Conservation (phyloP, 2,797 vertebrate genomes). For the Pogonophryne albipinna region DNA sequence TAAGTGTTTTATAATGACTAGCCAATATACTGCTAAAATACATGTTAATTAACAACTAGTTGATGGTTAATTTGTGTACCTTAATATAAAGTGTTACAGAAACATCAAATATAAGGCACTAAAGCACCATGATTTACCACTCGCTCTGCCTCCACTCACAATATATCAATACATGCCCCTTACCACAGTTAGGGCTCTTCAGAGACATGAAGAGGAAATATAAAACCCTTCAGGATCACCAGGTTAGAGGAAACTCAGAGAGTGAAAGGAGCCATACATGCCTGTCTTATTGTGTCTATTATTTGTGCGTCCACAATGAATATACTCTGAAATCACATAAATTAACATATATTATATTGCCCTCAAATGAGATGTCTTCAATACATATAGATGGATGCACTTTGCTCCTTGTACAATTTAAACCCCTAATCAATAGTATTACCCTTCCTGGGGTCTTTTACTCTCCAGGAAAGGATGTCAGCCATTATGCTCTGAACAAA, state of each 20-base stretch:
- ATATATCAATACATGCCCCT: constrained; percentile 51
- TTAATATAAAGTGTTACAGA: background rate
- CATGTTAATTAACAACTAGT: too few species aligned
- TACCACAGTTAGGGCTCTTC: constrained; percentile 28
- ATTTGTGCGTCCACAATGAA: background rate
- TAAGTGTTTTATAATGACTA: too few species aligned
- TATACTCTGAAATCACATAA: background rate
- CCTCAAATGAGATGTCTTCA: background rate
- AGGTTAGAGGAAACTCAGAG: background rate
- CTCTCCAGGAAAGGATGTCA: constrained; percentile 22
- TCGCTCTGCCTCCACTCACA: constrained; percentile 17
- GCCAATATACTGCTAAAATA: too few species aligned
- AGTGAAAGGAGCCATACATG: constrained; percentile 6
- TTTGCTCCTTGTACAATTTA: background rate
- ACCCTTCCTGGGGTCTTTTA: constrained; percentile 22
- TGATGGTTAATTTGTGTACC: too few species aligned
- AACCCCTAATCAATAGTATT: constrained; percentile 32
- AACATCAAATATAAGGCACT: background rate
- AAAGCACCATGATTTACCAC: constrained; percentile 20
- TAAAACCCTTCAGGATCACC: constrained; percentile 12
- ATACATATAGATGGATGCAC: background rate
- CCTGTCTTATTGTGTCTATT: constrained; percentile 1
- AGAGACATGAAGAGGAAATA: constrained; percentile 32
- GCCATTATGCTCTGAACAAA: constrained; percentile 30
- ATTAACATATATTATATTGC: background rate